Evolutionary conservation across 2,113 vertebrate species (phyloP), one percentile per base, ranked within the genome.

Genomic region (Zapus hudsonius): DNA sequence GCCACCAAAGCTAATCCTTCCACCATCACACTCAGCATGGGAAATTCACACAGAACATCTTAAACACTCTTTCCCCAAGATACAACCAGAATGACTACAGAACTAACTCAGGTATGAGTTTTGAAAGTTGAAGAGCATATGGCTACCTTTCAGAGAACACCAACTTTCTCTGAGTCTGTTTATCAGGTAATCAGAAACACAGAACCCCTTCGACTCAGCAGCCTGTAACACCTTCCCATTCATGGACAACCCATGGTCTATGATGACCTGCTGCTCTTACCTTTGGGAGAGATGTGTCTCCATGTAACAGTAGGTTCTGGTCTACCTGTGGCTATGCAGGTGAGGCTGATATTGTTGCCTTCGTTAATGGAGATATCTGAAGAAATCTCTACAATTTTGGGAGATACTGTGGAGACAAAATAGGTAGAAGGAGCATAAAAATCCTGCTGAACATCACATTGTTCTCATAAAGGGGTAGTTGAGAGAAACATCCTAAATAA

Each of bases 341-440:
- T 98, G 72, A 99, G 99, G 95, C 98, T 99, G 96, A 99, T 98
- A 1, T 98, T 99, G 98, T 98, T 99, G 0, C 99, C 99, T 97
- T 99, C 99, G 0, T 99, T 99, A 96, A 99, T 99, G 61, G 99
- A 99, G 96, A 99, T 96, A 96, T 99, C 99, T 57, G 98, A 98
- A 88, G 99, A 99, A 97, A 99, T 99, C 96, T 99, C 99, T 7
- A 96, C 98, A 98, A 99, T 99, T 98, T 98, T 99, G 27, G 99
- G 99, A 88, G 99, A 99, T 91, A 99, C 99, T 99, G 98, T 70
- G 96, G 96, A n/a, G 94, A 98, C 9, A 97, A 88, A 96, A 90
- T 1, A 90, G 96, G 72, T 61, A 40, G 36, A 74, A 89, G 61
- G 66, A 74, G 94, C 72, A 94, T 95, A 19, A 94, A 93, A 92